Evolutionary conservation across 2,888 invertebrate genomes (phyloP).

Genomic region (Laspeyria flexula): DNA sequence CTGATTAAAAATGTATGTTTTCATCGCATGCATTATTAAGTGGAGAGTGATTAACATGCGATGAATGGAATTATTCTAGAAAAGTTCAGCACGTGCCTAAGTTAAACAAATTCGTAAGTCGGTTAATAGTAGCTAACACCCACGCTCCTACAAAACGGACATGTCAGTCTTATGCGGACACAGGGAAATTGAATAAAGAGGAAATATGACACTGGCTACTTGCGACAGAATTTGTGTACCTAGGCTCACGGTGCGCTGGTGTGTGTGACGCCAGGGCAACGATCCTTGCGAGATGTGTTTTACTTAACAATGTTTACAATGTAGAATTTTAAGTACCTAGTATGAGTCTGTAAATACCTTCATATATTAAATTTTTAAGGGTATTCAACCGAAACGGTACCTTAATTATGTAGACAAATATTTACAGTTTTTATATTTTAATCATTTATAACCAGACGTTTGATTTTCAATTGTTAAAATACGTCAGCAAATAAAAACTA

Average conservation of each 20-base stretch:
- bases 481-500: no score
- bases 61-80: constrained; percentile 29
- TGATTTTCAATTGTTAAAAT: no score
- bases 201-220: constrained; percentile 75
- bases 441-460: no score
- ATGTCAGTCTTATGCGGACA: constrained; percentile 62
- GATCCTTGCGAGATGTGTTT: constrained; percentile 41
- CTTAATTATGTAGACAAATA: no score
- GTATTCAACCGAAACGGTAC: no score
- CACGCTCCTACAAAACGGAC: constrained; percentile 63
- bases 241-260: constrained; percentile 32
- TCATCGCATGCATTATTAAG: not conserved
- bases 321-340: not conserved
- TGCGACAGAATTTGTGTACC: constrained; percentile 51
- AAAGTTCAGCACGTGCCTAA: constrained; percentile 45
- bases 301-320: constrained; percentile 2
- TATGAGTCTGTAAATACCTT: no score
- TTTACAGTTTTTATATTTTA: no score
- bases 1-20: not conserved
- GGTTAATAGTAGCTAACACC: constrained; percentile 64
- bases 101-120: constrained; percentile 42
- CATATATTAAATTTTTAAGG: no score
- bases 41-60: not conserved
- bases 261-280: constrained; percentile 44
- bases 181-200: constrained; percentile 77